A percentile compares a stretch with the other conserved stretches of the same genome.
These are phyloP conservation scores for Dolichallabes microphthalmus DNA, from an alignment of 2,113 vertebrate genomes.

Conservation along the genomic window DNA sequence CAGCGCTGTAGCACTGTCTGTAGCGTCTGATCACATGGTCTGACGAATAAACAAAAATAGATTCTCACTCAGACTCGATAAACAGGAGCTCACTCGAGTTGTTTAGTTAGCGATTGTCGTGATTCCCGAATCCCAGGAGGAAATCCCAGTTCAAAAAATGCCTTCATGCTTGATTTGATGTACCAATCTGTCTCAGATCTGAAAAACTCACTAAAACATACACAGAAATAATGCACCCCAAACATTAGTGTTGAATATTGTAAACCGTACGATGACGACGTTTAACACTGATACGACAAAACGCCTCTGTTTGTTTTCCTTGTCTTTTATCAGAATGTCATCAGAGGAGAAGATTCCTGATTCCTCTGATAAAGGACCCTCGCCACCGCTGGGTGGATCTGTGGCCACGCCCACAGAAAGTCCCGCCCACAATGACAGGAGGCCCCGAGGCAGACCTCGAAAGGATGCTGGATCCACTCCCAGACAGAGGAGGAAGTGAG, in stretches of 20 bases:
- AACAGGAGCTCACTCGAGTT: not conserved
- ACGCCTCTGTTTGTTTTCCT: not conserved
- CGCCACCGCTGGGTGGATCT: conserved; percentile 80
- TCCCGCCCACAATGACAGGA: conserved; percentile 90
- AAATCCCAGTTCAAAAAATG: not conserved
- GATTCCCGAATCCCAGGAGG: not conserved
- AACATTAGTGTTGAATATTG: not conserved
- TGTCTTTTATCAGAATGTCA: conserved; percentile 82
- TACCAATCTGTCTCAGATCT: not conserved
- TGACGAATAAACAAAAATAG: not conserved
- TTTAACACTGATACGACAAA: not conserved
- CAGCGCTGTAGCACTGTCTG: not conserved
- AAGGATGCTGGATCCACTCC: conserved; percentile 87
- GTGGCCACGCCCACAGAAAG: conserved; percentile 85
- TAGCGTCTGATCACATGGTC: not conserved
- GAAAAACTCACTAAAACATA: not conserved
- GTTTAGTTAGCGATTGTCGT: not conserved
- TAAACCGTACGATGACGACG: not conserved
- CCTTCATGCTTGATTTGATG: not conserved
- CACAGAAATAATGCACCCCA: not conserved
- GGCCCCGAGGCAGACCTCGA: conserved; percentile 93
- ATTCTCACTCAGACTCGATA: not conserved
- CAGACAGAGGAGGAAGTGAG: conserved; percentile 94
- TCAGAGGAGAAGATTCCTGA: conserved; percentile 94
- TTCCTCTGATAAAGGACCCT: conserved; percentile 83